These are phyloP conservation scores for Lamprologus speciosus DNA, from an alignment of 2,113 vertebrate species.

Conservation along the genomic window DNA sequence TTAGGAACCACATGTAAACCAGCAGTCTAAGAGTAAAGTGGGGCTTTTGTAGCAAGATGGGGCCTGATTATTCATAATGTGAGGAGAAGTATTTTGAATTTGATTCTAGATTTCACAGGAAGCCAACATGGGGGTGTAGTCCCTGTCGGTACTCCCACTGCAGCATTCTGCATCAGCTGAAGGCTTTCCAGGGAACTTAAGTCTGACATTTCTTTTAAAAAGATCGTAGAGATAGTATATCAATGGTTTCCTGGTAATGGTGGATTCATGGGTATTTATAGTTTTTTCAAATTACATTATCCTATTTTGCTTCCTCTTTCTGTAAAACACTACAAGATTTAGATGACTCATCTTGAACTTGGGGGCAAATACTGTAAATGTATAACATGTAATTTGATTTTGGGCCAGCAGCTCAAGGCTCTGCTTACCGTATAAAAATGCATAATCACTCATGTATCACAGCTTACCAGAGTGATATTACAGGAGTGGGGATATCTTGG, in stretches of 20 bases:
- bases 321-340: background rate
- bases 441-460: background rate
- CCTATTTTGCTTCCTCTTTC: background rate
- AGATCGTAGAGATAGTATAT: background rate
- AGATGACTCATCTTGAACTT: background rate
- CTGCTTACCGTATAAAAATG: background rate
- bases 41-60: background rate
- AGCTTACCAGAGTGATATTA: background rate
- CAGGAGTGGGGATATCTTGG: background rate
- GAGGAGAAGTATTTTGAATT: background rate
- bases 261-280: background rate
- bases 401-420: background rate
- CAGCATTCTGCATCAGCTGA: background rate
- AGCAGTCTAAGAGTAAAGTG: background rate
- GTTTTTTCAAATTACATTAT: background rate
- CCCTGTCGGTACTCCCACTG: background rate
- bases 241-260: background rate
- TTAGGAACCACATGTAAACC: background rate
- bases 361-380: background rate
- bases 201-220: background rate
- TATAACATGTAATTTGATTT: background rate
- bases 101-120: background rate
- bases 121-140: background rate
- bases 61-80: background rate
- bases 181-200: background rate